phyloP scores from a whole-genome alignment of 1,140 invertebrate genomes.

The Harlomillsia oculata region DNA sequence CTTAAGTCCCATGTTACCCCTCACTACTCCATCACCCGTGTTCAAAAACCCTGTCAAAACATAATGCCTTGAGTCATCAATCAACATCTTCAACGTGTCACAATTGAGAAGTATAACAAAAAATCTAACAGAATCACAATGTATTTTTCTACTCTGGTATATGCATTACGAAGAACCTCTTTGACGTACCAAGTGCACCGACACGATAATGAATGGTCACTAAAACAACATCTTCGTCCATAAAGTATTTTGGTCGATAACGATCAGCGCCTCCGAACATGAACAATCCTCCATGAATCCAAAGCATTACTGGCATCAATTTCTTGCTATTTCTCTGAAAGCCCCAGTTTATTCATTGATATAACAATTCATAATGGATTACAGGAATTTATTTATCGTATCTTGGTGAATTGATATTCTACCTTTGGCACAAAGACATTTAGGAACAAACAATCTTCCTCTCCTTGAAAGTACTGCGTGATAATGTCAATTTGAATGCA shows the following conservation, averaged over 20 bases:
- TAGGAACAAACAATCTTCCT: slow-evolving; percentile 24
- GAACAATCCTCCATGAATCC: slow-evolving; percentile 17
- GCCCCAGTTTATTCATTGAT: neutral
- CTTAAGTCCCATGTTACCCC: slow-evolving; percentile 31
- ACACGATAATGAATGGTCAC: slow-evolving; percentile 26
- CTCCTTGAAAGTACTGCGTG: slow-evolving; percentile 1
- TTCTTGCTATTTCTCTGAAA: neutral
- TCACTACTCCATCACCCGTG: slow-evolving; percentile 21
- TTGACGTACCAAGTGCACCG: slow-evolving; percentile 14
- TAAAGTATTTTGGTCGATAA: slow-evolving; percentile 6
- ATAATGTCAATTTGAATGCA: slow-evolving; percentile 18
- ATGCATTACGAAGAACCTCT: too few relatives aligned
- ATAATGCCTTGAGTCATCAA: neutral
- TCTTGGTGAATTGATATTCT: neutral
- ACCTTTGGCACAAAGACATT: slow-evolving; percentile 27
- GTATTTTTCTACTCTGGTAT: too few relatives aligned
- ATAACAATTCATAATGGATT: neutral
- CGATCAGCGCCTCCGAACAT: neutral
- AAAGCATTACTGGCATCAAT: slow-evolving; percentile 13
- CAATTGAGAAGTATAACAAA: too few relatives aligned
- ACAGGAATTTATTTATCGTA: neutral
- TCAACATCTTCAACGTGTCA: neutral
- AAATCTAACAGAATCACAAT: too few relatives aligned
- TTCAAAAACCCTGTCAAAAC: slow-evolving; percentile 13
- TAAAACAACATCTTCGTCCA: slow-evolving; percentile 26